Evolutionary conservation across 2,888 invertebrate genomes (phyloP), one percentile per base, ranked within the genome.

Genomic region (Sisyra nigra): DNA sequence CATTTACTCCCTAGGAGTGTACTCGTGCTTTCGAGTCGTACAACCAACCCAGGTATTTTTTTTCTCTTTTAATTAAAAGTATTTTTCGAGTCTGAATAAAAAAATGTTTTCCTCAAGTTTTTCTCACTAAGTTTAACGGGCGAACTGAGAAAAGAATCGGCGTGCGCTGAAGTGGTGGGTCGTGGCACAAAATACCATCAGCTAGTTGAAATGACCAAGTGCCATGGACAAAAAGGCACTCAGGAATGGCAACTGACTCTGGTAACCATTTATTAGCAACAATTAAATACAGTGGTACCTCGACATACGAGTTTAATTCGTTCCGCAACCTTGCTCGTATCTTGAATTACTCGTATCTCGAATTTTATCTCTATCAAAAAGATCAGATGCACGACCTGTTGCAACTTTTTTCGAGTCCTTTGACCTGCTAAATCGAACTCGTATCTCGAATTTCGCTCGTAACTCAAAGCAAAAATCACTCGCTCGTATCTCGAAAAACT

Each of bases 121-220:
- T 79, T 83, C 57, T 76, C 83, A 0, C 61, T 86, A 35, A 81
- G 83, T 36, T 65, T 70, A 15, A 61, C 61, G 2, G 80, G 81
- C 2, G 79, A 87, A 55, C 62, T 89, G 44, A 64, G 89, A 11
- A 76, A 81, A 53, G 89, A 89, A 59, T 72, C 80, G 47, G 69
- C 71, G 48, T 89, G 89, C 61, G 87, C 85, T 0, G 71, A 74
- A 49, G 60, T 61, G 5, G 66, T 74, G n/a, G 42, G 38, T 3
- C 29, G 42, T 9, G 37, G 37, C 8, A 42, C 36, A n/a, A 36
- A 37, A 40, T 68, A 69, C 48, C 64, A 61, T 35, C 66, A 68
- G 52, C 67, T 56, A 51, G 63, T 67, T 6, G 59, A 62, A 48
- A 59, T 72, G 56, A 60, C 62, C 6, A 61, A 63, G 44, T 71